Base-by-base conservation (phyloP, 1,140 invertebrate species). In the Colletes latitarsis region DNA sequence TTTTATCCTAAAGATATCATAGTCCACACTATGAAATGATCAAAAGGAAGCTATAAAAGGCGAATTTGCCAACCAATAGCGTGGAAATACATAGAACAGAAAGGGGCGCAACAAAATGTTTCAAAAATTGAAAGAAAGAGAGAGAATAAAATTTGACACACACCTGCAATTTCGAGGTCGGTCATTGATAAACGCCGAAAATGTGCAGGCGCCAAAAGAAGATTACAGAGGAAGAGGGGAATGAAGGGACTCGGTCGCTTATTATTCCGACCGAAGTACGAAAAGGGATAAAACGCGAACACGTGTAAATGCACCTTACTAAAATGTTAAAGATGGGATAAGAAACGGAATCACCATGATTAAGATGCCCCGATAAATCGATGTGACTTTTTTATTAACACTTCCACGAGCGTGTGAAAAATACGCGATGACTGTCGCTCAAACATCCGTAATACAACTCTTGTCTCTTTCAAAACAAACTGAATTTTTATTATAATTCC, bases 131-230 rank as follows among this genome's bases (percentile, higher is more conserved):
- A 49, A 57, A n/a, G 57, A 63, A 10, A 75, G 64, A n/a, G 14
- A 53, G 17, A 49, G 6, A 9, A 46, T 46, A 46, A 46, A 46
- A 46, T 46, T 30, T 46, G 43, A 46, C 9, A 30, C 43, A 46
- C 43, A 46, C 43, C 43, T 46, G 43, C 43, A 3, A 49, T 49
- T 12, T 49, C 49, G 10, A 49, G 10, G 49, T 63, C 9, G 55
- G 55, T 39, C 64, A 84, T 84, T 79, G 74, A 68, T 58, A 77
- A 68, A 77, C 53, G 64, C 9, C 30, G 41, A 21, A 78, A 78
- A 72, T 78, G 30, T 41, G 15, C 76, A 46, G 14, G 58, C 76
- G 76, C 68, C 52, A 43, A 78, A 46, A 55, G 58, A 21, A 78
- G 52, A 78, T 78, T 78, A 78, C 39, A 78, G 68, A 21, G 68